Percentiles rank a stretch among this genome's conserved stretches.
Conservation (phyloP, 2,888 invertebrate genomes). For the Cyclophora punctaria region DNA sequence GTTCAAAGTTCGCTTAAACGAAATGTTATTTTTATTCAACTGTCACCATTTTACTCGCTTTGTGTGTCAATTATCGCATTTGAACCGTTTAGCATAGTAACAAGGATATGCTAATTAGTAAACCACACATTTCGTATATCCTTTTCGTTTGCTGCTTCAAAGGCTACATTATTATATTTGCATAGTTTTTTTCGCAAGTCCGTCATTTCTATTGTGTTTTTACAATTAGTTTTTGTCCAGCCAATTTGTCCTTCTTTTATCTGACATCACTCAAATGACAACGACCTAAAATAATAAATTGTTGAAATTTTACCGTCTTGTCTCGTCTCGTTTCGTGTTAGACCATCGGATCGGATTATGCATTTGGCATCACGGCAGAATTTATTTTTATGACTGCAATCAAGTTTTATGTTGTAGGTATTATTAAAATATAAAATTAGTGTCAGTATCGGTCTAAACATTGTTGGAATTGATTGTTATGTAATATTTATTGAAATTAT, state of each 20-base stretch:
- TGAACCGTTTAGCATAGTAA: conserved; percentile 59
- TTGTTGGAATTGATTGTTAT: conserved; percentile 4
- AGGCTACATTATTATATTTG: conserved; percentile 8
- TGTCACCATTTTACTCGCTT: conserved; percentile 18
- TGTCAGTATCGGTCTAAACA: conserved; percentile 18
- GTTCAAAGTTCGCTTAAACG: too few relatives aligned
- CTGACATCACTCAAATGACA: conserved; percentile 67
- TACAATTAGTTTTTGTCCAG: conserved; percentile 37
- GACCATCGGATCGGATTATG: conserved; percentile 12
- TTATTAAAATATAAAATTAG: conserved; percentile 12
- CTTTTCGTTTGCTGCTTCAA: too few relatives aligned
- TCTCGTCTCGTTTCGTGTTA: conserved; percentile 1
- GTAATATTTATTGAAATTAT: neutral
- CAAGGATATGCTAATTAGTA: conserved; percentile 56
- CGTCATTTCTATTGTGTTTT: neutral
- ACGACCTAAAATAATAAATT: conserved; percentile 62
- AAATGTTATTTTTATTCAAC: too few relatives aligned
- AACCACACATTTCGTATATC: neutral
- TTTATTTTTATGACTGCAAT: conserved; percentile 21
- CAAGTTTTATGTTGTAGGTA: conserved; percentile 13
- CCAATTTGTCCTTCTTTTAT: conserved; percentile 45
- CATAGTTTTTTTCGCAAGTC: conserved; percentile 41
- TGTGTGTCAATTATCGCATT: conserved; percentile 56
- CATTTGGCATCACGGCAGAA: conserved; percentile 9
- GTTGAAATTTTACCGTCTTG: conserved; percentile 37